Conservation (phyloP, 2,888 invertebrate genomes). For the Apotomis capreana region DNA sequence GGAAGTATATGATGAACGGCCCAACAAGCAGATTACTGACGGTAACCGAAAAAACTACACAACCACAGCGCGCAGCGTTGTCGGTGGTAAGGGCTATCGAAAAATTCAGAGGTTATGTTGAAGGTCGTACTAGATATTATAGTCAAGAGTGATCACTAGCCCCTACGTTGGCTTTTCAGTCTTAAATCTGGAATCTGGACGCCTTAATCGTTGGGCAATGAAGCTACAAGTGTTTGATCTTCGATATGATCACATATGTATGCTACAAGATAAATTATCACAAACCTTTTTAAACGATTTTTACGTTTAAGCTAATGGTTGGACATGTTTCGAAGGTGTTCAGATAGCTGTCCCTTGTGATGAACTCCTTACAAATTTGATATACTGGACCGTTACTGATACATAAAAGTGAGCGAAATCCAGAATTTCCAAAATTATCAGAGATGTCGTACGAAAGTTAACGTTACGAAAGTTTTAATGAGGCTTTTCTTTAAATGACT, state of each 20-base stretch:
- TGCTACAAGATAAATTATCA: too few species aligned
- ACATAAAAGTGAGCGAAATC: too few species aligned
- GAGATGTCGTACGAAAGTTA: too few species aligned
- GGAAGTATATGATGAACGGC: neutral
- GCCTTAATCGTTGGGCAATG: constrained; percentile 6
- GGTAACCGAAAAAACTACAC: neutral
- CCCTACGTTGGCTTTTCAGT: neutral
- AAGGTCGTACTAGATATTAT: neutral
- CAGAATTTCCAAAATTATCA: too few species aligned
- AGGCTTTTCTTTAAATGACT: too few species aligned
- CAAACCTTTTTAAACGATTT: too few species aligned
- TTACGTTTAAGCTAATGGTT: too few species aligned
- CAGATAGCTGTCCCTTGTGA: too few species aligned
- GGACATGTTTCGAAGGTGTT: too few species aligned
- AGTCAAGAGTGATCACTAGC: neutral
- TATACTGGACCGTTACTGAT: too few species aligned
- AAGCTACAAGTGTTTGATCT: neutral
- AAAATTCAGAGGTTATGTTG: neutral
- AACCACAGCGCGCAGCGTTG: neutral
- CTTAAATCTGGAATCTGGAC: constrained; percentile 2
- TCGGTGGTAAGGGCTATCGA: neutral
- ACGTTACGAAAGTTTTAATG: too few species aligned
- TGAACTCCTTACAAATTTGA: too few species aligned
- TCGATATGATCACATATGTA: neutral
- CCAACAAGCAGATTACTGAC: neutral